Base-by-base conservation (phyloP, 2,797 vertebrate genomes). In the Pelobates cultripes region DNA sequence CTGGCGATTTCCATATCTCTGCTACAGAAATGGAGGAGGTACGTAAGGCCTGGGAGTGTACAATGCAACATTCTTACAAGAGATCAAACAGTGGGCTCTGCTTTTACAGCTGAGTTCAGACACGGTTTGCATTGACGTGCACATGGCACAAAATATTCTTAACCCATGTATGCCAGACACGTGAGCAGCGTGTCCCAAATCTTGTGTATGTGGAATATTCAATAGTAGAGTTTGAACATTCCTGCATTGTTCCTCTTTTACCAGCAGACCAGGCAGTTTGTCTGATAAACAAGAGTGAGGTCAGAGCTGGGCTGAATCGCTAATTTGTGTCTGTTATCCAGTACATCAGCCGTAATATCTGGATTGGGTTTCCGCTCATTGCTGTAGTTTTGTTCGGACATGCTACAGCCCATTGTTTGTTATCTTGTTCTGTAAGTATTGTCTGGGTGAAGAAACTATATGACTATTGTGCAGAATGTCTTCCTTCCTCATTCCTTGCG, bases 11-110 rank as follows among this genome's bases (percentile, higher is more conserved):
- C 98, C 98, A 4, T 99, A 99, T 90, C 97, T 99, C 88, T 99
- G 97, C 95, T 99, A 99, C 91, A 95, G 97, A 90, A 99, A 99
- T 92, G 98, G 98, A 91, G 98, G 98, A 95, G 98, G 98, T 99
- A 64, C n/a, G 61, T 14, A 14, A 28, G 4, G 15, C 12, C 14
- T n/a, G 57, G 12, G 4, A 60, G 4, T 15, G 12, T 60, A 12
- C 57, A 10, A 12, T 60, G 47, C 10, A 51, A 51, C 47, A 51
- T 51, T 5, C 47, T 51, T 28, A 28, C 28, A 28, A 53, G 51
- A 7, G 13, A 13, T 4, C 7, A 13, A 13, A 3, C 51, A 53
- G 47, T 53, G 47, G 47, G 51, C 7, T 8, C 7, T 53, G 51
- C 7, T 13, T 53, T 8, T 53, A 13, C 13, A 8, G 7, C 3